A percentile compares a stretch with the other conserved stretches of the same genome.
Conservation (phyloP, 1,140 invertebrate genomes). For the Augochlora pura region DNA sequence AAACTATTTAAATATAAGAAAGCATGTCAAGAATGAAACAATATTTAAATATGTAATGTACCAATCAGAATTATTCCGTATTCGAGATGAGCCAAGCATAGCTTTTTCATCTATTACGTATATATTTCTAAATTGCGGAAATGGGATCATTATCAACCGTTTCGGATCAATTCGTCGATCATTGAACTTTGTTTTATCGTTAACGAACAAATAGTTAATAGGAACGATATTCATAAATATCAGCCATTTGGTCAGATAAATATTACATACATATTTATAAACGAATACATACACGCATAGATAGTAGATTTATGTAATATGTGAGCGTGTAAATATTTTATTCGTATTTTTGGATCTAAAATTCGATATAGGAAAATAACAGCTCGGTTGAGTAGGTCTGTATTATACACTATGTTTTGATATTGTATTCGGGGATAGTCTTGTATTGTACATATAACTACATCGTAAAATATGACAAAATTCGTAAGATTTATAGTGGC, state of each 20-base stretch:
- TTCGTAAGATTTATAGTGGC: not conserved
- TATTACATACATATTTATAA: constrained; percentile 40
- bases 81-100: too few relatives aligned
- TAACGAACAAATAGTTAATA: not conserved
- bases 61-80: not conserved
- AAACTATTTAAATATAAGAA: too few relatives aligned
- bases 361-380: not conserved
- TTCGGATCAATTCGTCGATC: not conserved
- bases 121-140: too few relatives aligned
- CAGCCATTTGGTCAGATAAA: constrained; percentile 45
- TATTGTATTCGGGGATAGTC: constrained; percentile 1
- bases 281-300: not conserved
- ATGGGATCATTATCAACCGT: too few relatives aligned
- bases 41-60: too few relatives aligned
- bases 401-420: not conserved
- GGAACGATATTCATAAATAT: constrained; percentile 16
- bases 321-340: not conserved
- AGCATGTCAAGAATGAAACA: too few relatives aligned
- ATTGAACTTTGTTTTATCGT: not conserved
- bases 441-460: not conserved
- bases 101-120: too few relatives aligned
- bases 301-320: constrained; percentile 45
- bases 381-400: constrained; percentile 10
- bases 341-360: not conserved
- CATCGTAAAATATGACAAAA: too few relatives aligned